A percentile compares a stretch with the other conserved stretches of the same genome.
Evolutionary conservation across 2,113 vertebrate genomes (phyloP).

Genomic region (Oenanthe oenanthe): DNA sequence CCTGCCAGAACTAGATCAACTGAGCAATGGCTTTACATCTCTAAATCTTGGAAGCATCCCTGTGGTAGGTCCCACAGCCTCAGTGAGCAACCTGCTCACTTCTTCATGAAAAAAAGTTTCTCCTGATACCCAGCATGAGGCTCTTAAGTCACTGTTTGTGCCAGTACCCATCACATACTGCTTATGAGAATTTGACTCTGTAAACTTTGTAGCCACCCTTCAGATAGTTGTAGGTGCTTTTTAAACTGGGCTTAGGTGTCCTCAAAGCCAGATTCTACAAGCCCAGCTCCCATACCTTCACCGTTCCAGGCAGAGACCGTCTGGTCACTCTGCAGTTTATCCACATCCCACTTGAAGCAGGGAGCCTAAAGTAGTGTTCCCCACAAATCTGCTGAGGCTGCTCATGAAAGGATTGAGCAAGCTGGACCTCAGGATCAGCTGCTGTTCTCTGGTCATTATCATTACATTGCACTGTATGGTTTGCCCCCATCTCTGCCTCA

Average conservation of each 20-base stretch:
- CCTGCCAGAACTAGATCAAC: background rate
- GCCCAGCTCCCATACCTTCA: background rate
- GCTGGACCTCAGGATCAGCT: background rate
- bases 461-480: fast-evolving
- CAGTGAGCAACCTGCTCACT: background rate
- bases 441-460: background rate
- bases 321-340: background rate
- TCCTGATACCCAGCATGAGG: background rate
- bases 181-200: background rate
- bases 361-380: background rate
- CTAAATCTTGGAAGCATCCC: background rate
- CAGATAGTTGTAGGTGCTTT: background rate
- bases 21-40: background rate
- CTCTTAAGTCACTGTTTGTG: background rate
- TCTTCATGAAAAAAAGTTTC: background rate
- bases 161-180: background rate
- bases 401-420: background rate
- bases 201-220: background rate
- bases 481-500: background rate
- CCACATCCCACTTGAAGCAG: background rate
- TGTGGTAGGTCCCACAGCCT: background rate
- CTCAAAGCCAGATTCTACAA: background rate
- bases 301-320: background rate
- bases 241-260: background rate
- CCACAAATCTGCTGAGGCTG: background rate